Evolutionary conservation across 1,140 invertebrate species (phyloP), one percentile per base, ranked within the genome.

Genomic region (Dinothrombium tinctorium): DNA sequence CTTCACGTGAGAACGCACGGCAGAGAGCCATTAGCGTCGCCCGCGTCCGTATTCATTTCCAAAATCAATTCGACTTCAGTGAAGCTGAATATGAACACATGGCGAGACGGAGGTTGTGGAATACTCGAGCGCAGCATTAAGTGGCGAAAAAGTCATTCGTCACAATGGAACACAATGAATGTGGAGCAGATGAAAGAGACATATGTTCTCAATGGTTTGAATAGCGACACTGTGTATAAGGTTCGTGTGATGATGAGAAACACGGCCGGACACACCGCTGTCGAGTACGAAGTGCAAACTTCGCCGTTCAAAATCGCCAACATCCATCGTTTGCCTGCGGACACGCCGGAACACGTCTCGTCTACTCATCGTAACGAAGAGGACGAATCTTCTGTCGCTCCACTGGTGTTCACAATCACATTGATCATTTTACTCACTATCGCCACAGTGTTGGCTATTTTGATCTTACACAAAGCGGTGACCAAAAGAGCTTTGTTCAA

Each of bases 71-170:
- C 78, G 2, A 86, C 81, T 40, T 86, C 76, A 45, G 80, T 92
- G 12, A 82, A 78, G 8, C 61, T 94, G 33, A 81, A 87, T 53
- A 65, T 94, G 33, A 79, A 73, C 50, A 74, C 81, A 42, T 95
- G 86, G 86, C 73, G 76, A 38, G 82, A 89, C 58, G 83, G 83
- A 43, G 83, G 84, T 23, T 95, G 87, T 58, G 79, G 83, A 3
- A 89, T 94, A 74, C 69, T 79, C 31, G 33, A 35, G 7, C 8
- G 15, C 12, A n/a, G 17, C 7, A 15, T 35, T 7, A n/a, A 35
- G 15, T 35, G 33, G 33, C 7, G 15, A 8, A 7, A 28, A 28
- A 8, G 7, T 8, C 80, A 89, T 57, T 37, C 36, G 23, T 17
- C 20, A 20, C 38, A 26, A 31, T 40, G 38, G 38, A 40, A 40